Evolutionary conservation across 2,888 invertebrate genomes (phyloP).

Genomic region (Lapara coniferarum): DNA sequence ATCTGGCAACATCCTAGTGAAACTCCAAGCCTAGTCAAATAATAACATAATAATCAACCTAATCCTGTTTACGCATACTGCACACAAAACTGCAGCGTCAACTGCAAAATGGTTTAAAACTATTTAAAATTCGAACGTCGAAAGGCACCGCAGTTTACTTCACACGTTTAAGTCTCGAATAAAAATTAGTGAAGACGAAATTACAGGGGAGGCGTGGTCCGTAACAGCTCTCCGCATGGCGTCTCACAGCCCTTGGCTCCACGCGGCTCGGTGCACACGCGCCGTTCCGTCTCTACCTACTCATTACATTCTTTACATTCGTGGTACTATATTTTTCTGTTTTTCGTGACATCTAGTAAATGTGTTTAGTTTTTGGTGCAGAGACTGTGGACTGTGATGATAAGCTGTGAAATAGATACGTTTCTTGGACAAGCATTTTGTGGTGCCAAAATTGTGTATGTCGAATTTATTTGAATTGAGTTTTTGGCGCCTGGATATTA

Average conservation of each 20-base stretch:
- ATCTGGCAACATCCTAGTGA: too few relatives aligned
- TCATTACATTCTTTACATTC: constrained; percentile 31
- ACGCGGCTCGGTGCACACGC: constrained; percentile 23
- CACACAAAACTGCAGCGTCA: too few relatives aligned
- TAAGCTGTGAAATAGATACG: too few relatives aligned
- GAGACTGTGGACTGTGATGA: too few relatives aligned
- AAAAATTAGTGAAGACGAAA: constrained; percentile 22
- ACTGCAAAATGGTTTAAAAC: background rate
- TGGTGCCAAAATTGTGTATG: too few relatives aligned
- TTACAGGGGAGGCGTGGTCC: constrained; percentile 5
- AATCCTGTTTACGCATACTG: too few relatives aligned
- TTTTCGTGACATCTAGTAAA: background rate
- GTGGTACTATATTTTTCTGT: background rate
- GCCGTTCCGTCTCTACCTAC: constrained; percentile 27
- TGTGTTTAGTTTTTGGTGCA: background rate
- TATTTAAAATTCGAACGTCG: background rate
- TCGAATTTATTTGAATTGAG: too few relatives aligned
- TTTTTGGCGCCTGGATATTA: too few relatives aligned
- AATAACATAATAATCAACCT: too few relatives aligned
- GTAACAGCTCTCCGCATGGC: constrained; percentile 22
- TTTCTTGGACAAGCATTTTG: too few relatives aligned
- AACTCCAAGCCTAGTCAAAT: too few relatives aligned
- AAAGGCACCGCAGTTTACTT: background rate
- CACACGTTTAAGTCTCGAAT: constrained; percentile 7
- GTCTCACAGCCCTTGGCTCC: constrained; percentile 25